phyloP scores from a whole-genome alignment of 2,797 vertebrate species.

The Galago senegalensis region DNA sequence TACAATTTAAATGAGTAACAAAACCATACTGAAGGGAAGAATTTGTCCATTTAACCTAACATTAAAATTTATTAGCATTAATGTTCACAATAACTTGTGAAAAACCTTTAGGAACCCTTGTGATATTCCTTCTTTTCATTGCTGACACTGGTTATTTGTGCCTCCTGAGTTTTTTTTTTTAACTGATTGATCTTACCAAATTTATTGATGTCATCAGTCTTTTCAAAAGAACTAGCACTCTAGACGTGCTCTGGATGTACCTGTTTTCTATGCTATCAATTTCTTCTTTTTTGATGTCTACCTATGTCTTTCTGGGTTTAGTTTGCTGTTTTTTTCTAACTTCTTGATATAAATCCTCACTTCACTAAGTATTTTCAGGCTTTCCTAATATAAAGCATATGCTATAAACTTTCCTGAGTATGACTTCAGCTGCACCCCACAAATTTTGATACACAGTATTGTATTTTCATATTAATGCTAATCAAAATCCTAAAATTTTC shows the following conservation, averaged over 20 bases:
- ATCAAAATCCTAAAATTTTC: constrained; percentile 37
- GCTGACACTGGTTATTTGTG: not conserved
- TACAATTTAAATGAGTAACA: not conserved
- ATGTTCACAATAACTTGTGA: not conserved
- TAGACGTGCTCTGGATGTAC: not conserved
- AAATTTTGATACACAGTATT: not conserved
- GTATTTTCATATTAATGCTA: constrained; percentile 37
- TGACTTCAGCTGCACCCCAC: not conserved
- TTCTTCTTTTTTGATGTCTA: not conserved
- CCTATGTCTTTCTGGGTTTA: not conserved
- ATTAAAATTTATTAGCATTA: not conserved
- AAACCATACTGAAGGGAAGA: not conserved
- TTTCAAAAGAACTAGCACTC: not conserved
- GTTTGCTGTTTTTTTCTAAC: not conserved
- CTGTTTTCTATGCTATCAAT: not conserved
- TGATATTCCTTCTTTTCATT: not conserved
- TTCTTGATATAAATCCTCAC: not conserved
- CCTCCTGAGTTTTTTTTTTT: not conserved
- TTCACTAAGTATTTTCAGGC: not conserved
- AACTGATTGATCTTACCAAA: not conserved
- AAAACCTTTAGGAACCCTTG: not conserved
- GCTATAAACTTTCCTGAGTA: constrained; percentile 31
- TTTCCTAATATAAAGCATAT: not conserved
- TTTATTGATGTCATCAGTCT: not conserved
- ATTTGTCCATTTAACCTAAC: not conserved